These are phyloP conservation scores for Oeneis ivallda DNA, from an alignment of 2,888 invertebrate genomes.

Conservation along the genomic window DNA sequence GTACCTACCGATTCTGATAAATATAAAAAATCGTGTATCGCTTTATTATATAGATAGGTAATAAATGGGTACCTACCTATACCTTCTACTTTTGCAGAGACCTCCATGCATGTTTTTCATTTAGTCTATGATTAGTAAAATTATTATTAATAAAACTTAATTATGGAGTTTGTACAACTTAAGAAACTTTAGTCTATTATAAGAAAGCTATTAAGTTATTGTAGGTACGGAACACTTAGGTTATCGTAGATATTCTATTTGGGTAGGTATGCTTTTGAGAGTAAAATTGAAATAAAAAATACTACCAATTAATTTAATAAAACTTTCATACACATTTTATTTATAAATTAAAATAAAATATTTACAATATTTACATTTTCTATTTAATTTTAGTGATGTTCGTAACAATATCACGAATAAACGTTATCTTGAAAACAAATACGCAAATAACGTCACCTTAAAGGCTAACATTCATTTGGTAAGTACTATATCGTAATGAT, in stretches of 20 bases:
- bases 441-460: not conserved
- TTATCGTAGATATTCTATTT: no score
- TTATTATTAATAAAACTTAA: slow-evolving; percentile 2
- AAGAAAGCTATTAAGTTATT: not conserved
- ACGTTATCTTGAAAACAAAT: not conserved
- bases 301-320: slow-evolving; percentile 6
- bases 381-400: slow-evolving; percentile 1
- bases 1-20: no score
- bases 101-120: not conserved
- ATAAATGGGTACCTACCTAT: no score
- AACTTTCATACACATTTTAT: slow-evolving; percentile 13
- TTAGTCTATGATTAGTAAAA: not conserved
- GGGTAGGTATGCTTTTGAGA: no score
- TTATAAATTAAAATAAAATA: slow-evolving; percentile 23
- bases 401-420: not conserved
- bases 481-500: no score
- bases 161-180: no score
- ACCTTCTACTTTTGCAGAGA: no score
- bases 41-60: no score
- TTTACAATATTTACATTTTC: slow-evolving; percentile 33
- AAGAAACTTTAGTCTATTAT: not conserved
- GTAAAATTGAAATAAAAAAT: not conserved
- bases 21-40: no score
- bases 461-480: not conserved
- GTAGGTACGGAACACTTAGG: no score